Base-by-base conservation (phyloP, 92 coral and sea anemone genomes). In the Porites divaricata region DNA sequence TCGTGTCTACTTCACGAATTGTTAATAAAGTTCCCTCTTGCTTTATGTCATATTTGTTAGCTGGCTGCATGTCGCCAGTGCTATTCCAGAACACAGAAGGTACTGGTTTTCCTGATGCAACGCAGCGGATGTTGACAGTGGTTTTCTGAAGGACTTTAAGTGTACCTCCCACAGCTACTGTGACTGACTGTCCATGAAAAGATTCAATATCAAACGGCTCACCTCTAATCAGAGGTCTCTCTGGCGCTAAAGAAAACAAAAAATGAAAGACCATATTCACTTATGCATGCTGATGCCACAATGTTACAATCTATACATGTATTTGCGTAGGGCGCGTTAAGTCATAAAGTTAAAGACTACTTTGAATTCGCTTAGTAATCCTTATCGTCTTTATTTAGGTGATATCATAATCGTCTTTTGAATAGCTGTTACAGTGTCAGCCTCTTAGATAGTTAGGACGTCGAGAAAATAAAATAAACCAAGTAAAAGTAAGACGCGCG, bases 31-130 rank as follows among this genome's bases (percentile, higher is more conserved):
- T 78, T 1, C 92, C 92, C 13, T 65, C 90, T 8, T 67, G 74
- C 8, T 90, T 75, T 3, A 91, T 67, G 76, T 80, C 84, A 58
- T 79, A 70, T 48, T 79, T 72, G 49, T 67, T 84, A 13, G 88
- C 91, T 8, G 88, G 73, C 24, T 74, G 74, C 74, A 87, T 79
- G 58, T 81, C 73, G 48, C 22, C 62, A 10, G 89, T 87, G 76
- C 93, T 92, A 68, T 74, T 70, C 95, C 95, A 94, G 20, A 67
- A 70, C 68, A 82, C 88, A 11, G 92, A 74, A 9, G 98, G 95
- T 24, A 70, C 89, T n/a, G 98, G 98, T 41, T 92, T 69, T 1
- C 98, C 98, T 62, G 88, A 83, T 1, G 98, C 92, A 10, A 89
- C 85, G 26, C 98, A 94, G 53, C 72, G 77, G 54, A 94, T 80